Evolutionary conservation across 2,888 invertebrate species (phyloP).

Genomic region (Agriotes lineatus): DNA sequence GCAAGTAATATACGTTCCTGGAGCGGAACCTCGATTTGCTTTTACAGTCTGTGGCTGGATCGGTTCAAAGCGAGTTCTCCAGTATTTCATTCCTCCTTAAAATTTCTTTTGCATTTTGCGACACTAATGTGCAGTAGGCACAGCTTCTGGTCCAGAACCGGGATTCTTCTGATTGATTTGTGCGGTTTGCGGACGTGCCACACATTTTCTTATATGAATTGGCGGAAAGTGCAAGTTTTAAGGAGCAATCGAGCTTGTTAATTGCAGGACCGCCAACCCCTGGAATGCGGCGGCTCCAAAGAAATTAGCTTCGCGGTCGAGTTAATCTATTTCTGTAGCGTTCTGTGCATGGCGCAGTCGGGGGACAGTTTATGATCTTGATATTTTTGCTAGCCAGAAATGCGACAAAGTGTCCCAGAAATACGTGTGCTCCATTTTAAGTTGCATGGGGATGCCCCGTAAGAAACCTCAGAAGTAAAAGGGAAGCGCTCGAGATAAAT

Average conservation of each 20-base stretch:
- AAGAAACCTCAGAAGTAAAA: no score
- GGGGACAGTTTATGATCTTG: not conserved
- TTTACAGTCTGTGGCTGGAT: not conserved
- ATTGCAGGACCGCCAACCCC: conserved; percentile 11
- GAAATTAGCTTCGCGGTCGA: conserved; percentile 9
- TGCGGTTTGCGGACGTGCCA: conserved; percentile 31
- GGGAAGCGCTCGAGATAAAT: not conserved
- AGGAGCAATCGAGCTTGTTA: conserved; percentile 29
- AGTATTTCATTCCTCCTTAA: conserved; percentile 26
- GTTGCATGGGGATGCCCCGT: no score
- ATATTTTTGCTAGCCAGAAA: not conserved
- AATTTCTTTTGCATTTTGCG: conserved; percentile 19
- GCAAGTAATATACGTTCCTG: not conserved
- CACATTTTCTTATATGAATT: conserved; percentile 37
- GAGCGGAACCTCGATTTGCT: not conserved
- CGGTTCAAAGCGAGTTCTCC: conserved; percentile 8
- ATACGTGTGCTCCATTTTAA: no score
- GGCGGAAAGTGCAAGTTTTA: conserved; percentile 30
- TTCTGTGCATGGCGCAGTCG: conserved; percentile 4
- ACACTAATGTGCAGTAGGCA: conserved; percentile 33
- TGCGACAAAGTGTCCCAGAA: not conserved
- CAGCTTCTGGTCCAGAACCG: conserved; percentile 19
- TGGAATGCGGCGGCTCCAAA: conserved; percentile 11
- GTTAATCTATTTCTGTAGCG: conserved; percentile 28
- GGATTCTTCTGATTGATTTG: conserved; percentile 35